A percentile compares a stretch with the other conserved stretches of the same genome.
Evolutionary conservation across 2,797 vertebrate species (phyloP).

Genomic region (Neoniphon sammara): DNA sequence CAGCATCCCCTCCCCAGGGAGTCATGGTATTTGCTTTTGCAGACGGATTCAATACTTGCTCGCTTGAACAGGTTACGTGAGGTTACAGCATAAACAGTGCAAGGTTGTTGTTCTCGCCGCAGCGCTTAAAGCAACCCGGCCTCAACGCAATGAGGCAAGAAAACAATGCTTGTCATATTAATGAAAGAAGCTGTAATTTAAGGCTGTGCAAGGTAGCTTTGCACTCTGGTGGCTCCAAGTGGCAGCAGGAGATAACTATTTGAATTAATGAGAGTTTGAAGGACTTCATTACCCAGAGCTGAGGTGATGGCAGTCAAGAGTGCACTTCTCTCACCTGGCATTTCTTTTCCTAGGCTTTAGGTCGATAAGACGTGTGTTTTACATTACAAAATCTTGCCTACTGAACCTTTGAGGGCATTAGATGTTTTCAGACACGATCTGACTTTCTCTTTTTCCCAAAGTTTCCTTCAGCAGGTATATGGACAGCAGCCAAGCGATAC

Average conservation of each 20-base stretch:
- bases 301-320: too few species aligned
- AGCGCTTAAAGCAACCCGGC: conserved; percentile 14
- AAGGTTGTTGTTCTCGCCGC: conserved; percentile 27
- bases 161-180: background rate
- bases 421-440: background rate
- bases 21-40: conserved; percentile 23
- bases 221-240: background rate
- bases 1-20: conserved; percentile 42
- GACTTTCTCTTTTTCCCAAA: background rate
- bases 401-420: background rate
- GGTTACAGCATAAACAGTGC: conserved; percentile 28
- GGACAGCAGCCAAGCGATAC: background rate
- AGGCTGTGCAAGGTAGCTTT: background rate
- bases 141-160: background rate
- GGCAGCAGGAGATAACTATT: too few species aligned
- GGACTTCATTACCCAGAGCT: too few species aligned
- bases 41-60: conserved; percentile 36
- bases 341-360: too few species aligned
- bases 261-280: too few species aligned
- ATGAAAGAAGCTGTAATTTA: background rate
- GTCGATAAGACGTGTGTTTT: too few species aligned
- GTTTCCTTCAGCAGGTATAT: conserved; percentile 2
- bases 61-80: conserved; percentile 49
- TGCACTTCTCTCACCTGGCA: too few species aligned
- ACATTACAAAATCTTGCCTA: too few species aligned